Evolutionary conservation across 2,888 invertebrate species (phyloP), one percentile per base, ranked within the genome.

Genomic region (Bugulina stolonifera): DNA sequence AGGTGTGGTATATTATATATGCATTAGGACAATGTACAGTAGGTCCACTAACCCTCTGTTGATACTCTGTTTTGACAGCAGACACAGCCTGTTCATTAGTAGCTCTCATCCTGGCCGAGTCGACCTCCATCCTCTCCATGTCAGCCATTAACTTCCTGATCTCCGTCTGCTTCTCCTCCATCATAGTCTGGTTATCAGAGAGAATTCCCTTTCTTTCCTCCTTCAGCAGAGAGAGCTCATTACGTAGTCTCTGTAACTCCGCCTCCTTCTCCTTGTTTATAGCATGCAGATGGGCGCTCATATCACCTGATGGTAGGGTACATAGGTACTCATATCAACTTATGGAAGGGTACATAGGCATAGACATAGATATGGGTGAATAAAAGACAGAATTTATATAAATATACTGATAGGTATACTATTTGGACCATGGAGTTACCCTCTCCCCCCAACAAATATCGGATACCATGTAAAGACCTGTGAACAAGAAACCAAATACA

Each of bases 261-360:
- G 64, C 32, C 5, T 64, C 64, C n/a, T 64, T 64, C 5, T 64
- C 64, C n/a, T 64, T 64, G 64, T 64, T 64, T 22, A 64, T n/a
- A 3, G 64, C 27, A 32, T 64, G 64, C n/a, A 64, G 32, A n/a
- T 64, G 64, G 32, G 64, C 64, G 32, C 64, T 64, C 64, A 64
- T 64, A 64, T 64, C 64, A 25, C 64, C 64, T 64, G 32, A 10
- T 3, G 14, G 32, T n/a, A 57, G 57, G 5, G n/a, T n/a, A n/a
- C n/a, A n/a, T n/a, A n/a, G n/a, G n/a, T n/a, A n/a, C n/a, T n/a
- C n/a, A n/a, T n/a, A n/a, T n/a, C n/a, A n/a, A n/a, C n/a, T n/a
- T n/a, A n/a, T n/a, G n/a, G n/a, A n/a, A n/a, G n/a, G n/a, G n/a
- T n/a, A n/a, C n/a, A n/a, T n/a, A n/a, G n/a, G n/a, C n/a, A n/a